These are phyloP conservation scores for Samia ricini DNA, from an alignment of 1,140 invertebrate species.

Conservation along the genomic window DNA sequence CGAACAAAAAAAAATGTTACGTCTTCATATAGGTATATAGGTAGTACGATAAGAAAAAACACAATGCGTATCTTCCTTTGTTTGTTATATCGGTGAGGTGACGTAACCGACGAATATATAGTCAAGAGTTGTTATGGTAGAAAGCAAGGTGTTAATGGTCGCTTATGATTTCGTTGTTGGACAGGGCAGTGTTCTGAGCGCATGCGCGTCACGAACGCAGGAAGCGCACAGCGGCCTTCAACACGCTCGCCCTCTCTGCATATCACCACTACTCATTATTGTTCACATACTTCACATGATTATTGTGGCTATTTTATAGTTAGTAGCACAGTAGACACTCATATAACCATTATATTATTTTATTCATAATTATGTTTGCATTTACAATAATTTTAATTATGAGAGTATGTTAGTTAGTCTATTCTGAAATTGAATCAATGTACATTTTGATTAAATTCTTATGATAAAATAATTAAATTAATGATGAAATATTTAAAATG, in stretches of 20 bases:
- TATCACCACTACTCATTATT: slow-evolving; percentile 54
- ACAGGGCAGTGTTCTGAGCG: slow-evolving; percentile 17
- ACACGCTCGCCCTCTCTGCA: slow-evolving; percentile 48
- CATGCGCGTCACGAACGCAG: slow-evolving; percentile 72
- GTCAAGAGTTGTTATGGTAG: neutral
- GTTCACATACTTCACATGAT: too few relatives aligned
- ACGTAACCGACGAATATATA: too few relatives aligned
- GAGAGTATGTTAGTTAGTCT: too few relatives aligned
- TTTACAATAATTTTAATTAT: too few relatives aligned
- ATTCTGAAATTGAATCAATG: too few relatives aligned
- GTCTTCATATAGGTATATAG: too few relatives aligned
- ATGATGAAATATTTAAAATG: too few relatives aligned
- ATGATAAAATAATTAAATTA: too few relatives aligned
- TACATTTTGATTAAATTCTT: too few relatives aligned
- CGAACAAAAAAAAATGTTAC: too few relatives aligned
- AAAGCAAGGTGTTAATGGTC: neutral
- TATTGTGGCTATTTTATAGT: slow-evolving; percentile 22
- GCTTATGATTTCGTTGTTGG: neutral
- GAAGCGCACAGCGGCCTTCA: slow-evolving; percentile 66
- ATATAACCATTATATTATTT: neutral
- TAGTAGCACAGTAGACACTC: slow-evolving; percentile 6
- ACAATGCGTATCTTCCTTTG: neutral
- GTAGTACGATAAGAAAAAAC: neutral
- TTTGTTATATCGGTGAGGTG: slow-evolving; percentile 19
- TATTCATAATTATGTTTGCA: too few relatives aligned